phyloP scores from a whole-genome alignment of 2,113 vertebrate genomes.

The human region DNA sequence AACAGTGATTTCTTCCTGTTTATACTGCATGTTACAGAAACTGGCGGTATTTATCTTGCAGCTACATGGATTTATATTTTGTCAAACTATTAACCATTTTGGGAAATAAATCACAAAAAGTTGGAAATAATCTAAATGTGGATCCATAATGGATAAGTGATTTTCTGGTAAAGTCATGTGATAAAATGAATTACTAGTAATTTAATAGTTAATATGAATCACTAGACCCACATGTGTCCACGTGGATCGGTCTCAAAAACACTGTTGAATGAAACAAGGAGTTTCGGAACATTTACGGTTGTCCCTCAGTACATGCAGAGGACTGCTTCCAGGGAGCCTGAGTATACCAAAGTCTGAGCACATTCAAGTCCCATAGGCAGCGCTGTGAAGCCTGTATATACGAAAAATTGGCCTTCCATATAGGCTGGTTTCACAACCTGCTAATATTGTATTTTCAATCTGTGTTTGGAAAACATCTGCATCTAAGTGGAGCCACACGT shows the following conservation, averaged over 20 bases:
- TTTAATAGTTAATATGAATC: constrained; percentile 14
- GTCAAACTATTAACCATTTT: neutral
- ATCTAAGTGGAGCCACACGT: neutral
- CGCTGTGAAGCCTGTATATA: neutral
- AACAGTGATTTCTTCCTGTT: neutral
- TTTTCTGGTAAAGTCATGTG: neutral
- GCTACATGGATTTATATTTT: neutral
- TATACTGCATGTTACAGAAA: neutral
- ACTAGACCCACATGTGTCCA: neutral
- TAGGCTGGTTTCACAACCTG: neutral
- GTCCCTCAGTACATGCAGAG: neutral
- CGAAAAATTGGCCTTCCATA: neutral
- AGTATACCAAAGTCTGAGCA: neutral
- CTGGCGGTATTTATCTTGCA: neutral
- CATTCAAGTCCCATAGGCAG: neutral
- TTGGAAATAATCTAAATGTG: neutral
- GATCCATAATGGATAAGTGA: neutral
- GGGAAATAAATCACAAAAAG: neutral
- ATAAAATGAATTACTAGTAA: neutral
- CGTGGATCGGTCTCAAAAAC: neutral
- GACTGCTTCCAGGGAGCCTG: neutral
- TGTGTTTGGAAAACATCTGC: neutral
- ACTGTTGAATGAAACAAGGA: neutral
- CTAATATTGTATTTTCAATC: neutral
- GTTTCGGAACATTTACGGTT: neutral